These are phyloP conservation scores for Chunga burmeisteri DNA, from an alignment of 2,113 vertebrate species.

Conservation along the genomic window DNA sequence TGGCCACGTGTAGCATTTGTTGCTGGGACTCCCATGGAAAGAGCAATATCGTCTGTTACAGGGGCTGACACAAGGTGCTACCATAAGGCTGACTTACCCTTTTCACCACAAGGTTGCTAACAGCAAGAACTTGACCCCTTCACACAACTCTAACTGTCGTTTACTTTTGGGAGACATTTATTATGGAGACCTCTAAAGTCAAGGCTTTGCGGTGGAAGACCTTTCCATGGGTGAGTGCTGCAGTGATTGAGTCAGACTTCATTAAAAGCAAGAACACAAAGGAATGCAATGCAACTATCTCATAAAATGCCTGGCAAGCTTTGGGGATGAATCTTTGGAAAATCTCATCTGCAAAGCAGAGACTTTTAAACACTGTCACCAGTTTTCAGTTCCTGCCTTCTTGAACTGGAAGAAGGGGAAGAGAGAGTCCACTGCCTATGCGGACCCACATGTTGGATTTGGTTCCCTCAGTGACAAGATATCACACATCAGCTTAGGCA, in stretches of 20 bases:
- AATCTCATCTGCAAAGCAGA: background rate
- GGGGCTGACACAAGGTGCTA: background rate
- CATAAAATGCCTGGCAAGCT: background rate
- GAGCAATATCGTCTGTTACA: background rate
- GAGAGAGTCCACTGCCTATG: background rate
- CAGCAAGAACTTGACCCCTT: background rate
- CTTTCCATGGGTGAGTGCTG: background rate
- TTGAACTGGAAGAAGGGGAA: background rate
- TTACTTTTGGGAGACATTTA: background rate
- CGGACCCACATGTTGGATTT: background rate
- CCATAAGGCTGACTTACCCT: background rate
- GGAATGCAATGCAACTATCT: background rate
- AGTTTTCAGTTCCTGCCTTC: background rate
- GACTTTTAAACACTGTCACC: background rate
- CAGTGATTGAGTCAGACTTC: background rate
- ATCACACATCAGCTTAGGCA: rapidly evolving
- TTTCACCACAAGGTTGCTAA: background rate
- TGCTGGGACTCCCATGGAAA: background rate
- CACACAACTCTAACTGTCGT: background rate
- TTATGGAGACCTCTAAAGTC: background rate
- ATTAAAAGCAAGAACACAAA: background rate
- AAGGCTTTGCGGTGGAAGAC: background rate
- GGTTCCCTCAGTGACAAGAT: background rate
- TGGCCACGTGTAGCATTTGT: background rate
- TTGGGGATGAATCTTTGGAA: background rate